These are phyloP conservation scores for Alca torda DNA, from an alignment of 2,797 vertebrate genomes.

Conservation along the genomic window DNA sequence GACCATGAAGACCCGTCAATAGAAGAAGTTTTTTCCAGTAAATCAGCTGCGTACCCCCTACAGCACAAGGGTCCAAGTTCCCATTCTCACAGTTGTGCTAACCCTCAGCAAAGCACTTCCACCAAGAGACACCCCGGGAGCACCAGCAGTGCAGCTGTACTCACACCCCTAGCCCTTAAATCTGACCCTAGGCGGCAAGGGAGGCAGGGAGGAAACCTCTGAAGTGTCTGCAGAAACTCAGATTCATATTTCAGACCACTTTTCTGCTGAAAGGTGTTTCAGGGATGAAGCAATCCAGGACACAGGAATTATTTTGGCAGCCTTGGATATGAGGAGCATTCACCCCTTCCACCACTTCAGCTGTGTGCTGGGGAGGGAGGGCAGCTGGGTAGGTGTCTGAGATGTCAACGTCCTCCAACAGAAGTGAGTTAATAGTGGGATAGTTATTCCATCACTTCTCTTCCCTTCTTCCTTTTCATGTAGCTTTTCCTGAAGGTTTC, in stretches of 20 bases:
- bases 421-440: not conserved
- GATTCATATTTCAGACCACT: not conserved
- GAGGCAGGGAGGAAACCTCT: not conserved
- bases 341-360: not conserved
- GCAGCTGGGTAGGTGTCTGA: not conserved
- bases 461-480: slow-evolving; percentile 16
- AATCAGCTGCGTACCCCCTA: not conserved
- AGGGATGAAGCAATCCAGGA: not conserved
- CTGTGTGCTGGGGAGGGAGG: not conserved
- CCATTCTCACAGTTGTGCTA: not conserved
- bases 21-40: not conserved
- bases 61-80: not conserved
- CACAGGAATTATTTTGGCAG: not conserved
- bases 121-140: fast-evolving
- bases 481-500: not conserved
- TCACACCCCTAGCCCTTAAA: not conserved
- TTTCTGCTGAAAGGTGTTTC: not conserved
- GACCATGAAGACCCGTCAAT: not conserved
- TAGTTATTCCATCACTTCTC: not conserved
- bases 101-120: not conserved
- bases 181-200: not conserved
- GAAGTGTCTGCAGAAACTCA: not conserved
- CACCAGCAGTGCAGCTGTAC: not conserved
- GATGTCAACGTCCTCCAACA: not conserved
- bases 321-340: not conserved